Evolutionary conservation across 2,888 invertebrate genomes (phyloP).

Genomic region (Epistrophe grossulariae): DNA sequence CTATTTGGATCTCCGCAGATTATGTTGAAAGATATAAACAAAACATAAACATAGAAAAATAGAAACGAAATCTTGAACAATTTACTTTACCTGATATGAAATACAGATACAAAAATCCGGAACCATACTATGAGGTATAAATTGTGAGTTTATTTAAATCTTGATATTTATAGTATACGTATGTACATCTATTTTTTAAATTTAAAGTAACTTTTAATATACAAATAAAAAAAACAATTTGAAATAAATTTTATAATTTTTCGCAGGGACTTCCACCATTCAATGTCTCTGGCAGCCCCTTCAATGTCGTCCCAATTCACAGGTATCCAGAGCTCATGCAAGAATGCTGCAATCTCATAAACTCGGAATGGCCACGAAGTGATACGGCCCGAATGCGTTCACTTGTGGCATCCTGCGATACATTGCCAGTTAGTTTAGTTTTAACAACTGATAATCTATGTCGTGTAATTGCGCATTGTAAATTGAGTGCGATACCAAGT

Average conservation of each 20-base stretch:
- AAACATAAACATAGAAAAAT: slow-evolving; percentile 22
- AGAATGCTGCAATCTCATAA: slow-evolving; percentile 90
- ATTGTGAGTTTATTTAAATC: slow-evolving; percentile 65
- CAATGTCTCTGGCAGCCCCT: slow-evolving; percentile 83
- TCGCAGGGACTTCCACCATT: slow-evolving; percentile 83
- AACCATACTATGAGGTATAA: slow-evolving; percentile 83
- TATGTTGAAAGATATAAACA: slow-evolving; percentile 39
- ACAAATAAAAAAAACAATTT: slow-evolving; percentile 10
- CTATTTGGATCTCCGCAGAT: slow-evolving; percentile 60
- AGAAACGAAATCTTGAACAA: slow-evolving; percentile 30
- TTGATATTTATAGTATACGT: slow-evolving; percentile 3
- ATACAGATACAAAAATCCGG: slow-evolving; percentile 82
- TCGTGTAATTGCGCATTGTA: slow-evolving; percentile 91
- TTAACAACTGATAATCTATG: slow-evolving; percentile 86
- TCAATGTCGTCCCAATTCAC: slow-evolving; percentile 88
- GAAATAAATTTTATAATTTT: slow-evolving; percentile 26
- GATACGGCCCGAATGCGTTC: slow-evolving; percentile 91
- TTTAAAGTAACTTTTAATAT: neutral
- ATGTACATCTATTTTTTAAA: neutral
- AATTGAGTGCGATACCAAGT: slow-evolving; percentile 89
- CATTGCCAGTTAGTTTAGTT: slow-evolving; percentile 89
- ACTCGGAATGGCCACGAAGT: slow-evolving; percentile 94
- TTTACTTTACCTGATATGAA: slow-evolving; percentile 79
- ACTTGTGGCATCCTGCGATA: slow-evolving; percentile 89
- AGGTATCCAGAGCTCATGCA: slow-evolving; percentile 88